Evolutionary conservation across 2,797 vertebrate species (phyloP), one percentile per base, ranked within the genome.

Genomic region (Esox masquinongy): DNA sequence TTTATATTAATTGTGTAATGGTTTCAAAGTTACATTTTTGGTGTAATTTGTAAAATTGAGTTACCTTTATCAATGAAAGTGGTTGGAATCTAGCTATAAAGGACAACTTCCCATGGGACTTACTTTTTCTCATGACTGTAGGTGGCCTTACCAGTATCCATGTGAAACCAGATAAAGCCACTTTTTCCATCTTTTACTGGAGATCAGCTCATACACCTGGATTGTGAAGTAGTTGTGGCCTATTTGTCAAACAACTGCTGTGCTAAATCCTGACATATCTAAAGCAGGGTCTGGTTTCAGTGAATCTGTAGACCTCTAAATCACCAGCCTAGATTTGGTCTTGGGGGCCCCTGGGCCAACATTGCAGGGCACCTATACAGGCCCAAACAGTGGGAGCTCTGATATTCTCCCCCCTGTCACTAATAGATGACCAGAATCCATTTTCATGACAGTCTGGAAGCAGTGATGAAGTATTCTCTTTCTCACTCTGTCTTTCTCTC

Each of bases 371-470:
- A 85, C 72, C 74, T 72, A 59, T 61, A 77, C 0, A 70, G 11
- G 56, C 79, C 77, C 67, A 74, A 64, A 77, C 82, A 77, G 78
- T 80, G 70, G 17, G 19, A 9, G 72, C 29, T 66, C 12, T 5
- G n/a, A n/a, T 59, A 19, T 59, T 8, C 53, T 12, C 87, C 83
- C 84, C 72, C 31, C 43, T 63, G 51, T 86, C 73, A 74, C 81
- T 76, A 82, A 49, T 77, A 79, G 87, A 83, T 82, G 85, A 77
- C 82, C 79, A 75, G 83, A 84, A 87, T 85, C 74, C 72, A 61
- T 85, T 85, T 84, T 74, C 86, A 87, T 80, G 72, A 79, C 78
- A 77, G 77, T 74, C 75, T 81, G 36, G 11, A 61, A 61, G 56
- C 22, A 11, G 22, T 24, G n/a, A n/a, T 11, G n/a, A 59, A 24